Evolutionary conservation across 37 sponge, comb jelly and placozoan species (phyloP).

Genomic region (Axinella damicornis): DNA sequence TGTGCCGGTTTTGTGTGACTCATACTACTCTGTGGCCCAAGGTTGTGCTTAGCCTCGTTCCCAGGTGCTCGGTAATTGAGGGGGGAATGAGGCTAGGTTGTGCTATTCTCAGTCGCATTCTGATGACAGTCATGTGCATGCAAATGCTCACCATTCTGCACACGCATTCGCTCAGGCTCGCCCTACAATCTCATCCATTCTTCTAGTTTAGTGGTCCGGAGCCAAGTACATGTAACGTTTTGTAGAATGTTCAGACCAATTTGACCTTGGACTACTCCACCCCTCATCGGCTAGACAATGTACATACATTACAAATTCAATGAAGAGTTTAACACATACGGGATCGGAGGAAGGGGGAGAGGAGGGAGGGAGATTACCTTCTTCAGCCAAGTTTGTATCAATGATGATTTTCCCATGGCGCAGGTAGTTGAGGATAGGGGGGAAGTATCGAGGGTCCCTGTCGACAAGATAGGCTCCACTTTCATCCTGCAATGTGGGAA

Average conservation of each 20-base stretch:
- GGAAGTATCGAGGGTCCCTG: constrained; percentile 92
- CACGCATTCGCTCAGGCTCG: too few species aligned
- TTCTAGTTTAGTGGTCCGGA: too few species aligned
- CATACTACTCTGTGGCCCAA: too few species aligned
- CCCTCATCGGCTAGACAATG: too few species aligned
- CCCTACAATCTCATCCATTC: too few species aligned
- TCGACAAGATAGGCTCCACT: constrained; percentile 91
- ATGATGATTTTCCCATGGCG: constrained; percentile 91
- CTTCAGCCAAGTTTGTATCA: constrained; percentile 72
- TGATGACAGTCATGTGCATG: too few species aligned
- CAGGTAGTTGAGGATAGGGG: constrained; percentile 91
- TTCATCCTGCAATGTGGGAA: constrained; percentile 73
- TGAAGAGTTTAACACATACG: neutral
- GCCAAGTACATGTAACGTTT: neutral
- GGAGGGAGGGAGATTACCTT: constrained; percentile 45
- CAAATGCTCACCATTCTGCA: too few species aligned
- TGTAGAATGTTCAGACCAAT: neutral
- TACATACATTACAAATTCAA: neutral
- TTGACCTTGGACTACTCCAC: neutral
- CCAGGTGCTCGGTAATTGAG: too few species aligned
- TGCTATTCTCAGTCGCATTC: too few species aligned
- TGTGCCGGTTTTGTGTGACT: too few species aligned
- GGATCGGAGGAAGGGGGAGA: constrained; percentile 34
- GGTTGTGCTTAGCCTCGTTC: too few species aligned
- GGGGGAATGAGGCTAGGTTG: too few species aligned